phyloP scores from a whole-genome alignment of 1,140 invertebrate species.

The Heliothis subflexa region DNA sequence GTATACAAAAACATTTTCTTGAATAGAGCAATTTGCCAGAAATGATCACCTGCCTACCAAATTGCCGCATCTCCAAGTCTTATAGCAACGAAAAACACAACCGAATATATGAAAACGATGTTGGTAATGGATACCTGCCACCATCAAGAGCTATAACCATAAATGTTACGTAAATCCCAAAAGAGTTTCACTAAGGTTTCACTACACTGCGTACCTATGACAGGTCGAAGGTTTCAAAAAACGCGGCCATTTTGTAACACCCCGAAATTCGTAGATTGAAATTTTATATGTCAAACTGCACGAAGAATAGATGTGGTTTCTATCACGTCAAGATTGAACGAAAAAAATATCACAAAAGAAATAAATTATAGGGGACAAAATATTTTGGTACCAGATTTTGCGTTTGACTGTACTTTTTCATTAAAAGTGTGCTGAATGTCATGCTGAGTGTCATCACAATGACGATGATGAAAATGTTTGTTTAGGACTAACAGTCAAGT shows the following conservation, averaged over 20 bases:
- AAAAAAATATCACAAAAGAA: slow-evolving; percentile 1
- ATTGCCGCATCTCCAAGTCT: slow-evolving; percentile 24
- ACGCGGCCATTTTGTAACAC: not conserved
- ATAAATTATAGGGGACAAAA: too few species aligned
- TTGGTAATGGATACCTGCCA: slow-evolving; percentile 33
- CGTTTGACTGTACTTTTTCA: too few species aligned
- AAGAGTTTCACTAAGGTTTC: slow-evolving; percentile 39
- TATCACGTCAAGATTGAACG: not conserved
- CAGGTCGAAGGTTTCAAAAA: slow-evolving; percentile 18
- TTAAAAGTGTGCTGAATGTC: too few species aligned
- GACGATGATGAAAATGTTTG: too few species aligned
- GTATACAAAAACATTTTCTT: not conserved
- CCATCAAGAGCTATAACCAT: slow-evolving; percentile 33
- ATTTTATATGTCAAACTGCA: not conserved
- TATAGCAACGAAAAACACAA: slow-evolving; percentile 32
- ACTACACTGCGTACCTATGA: slow-evolving; percentile 11
- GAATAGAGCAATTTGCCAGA: not conserved
- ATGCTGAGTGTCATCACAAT: too few species aligned
- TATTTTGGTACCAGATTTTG: too few species aligned
- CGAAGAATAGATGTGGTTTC: not conserved
- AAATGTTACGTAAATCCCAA: slow-evolving; percentile 36
- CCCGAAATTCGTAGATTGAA: not conserved
- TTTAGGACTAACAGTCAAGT: too few species aligned
- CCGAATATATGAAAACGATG: slow-evolving; percentile 34
- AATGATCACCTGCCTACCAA: not conserved